Conservation (phyloP, 2,888 invertebrate species). For the Amiota minor region DNA sequence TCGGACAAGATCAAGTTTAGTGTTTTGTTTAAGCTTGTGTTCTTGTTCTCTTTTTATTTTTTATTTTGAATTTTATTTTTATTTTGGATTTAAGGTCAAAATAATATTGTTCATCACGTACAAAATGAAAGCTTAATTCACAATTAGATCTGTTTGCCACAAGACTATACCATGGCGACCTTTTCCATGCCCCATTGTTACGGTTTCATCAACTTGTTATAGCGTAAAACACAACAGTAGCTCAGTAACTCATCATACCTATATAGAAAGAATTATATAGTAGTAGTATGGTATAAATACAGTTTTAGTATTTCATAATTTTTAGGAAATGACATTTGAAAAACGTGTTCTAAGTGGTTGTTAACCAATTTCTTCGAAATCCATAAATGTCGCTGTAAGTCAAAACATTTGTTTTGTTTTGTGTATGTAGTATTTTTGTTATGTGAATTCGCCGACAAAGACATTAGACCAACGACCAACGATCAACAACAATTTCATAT, state of each 20-base stretch:
- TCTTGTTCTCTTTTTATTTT: slow-evolving; percentile 12
- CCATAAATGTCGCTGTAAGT: background rate
- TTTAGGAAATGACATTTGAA: slow-evolving; percentile 23
- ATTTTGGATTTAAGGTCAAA: slow-evolving; percentile 18
- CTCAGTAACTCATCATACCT: background rate
- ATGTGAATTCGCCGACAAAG: slow-evolving; percentile 18
- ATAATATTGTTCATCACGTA: slow-evolving; percentile 11
- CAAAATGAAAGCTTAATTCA: slow-evolving; percentile 9
- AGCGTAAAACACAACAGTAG: background rate
- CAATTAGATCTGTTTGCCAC: slow-evolving; percentile 15
- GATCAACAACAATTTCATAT: background rate
- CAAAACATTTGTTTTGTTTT: slow-evolving; percentile 5
- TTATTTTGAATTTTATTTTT: background rate
- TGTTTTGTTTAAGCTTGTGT: background rate
- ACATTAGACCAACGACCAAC: no score
- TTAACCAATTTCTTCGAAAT: slow-evolving; percentile 20
- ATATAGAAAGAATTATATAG: background rate
- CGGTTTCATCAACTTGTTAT: slow-evolving; percentile 52
- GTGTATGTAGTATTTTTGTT: background rate
- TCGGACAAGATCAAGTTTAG: background rate
- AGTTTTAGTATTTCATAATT: slow-evolving; percentile 20
- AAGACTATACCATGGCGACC: slow-evolving; percentile 44
- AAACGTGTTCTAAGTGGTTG: slow-evolving; percentile 28
- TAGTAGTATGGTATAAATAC: no score
- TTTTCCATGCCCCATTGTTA: slow-evolving; percentile 62